Conservation (phyloP, 2,888 invertebrate genomes). For the Machimus atricapillus region DNA sequence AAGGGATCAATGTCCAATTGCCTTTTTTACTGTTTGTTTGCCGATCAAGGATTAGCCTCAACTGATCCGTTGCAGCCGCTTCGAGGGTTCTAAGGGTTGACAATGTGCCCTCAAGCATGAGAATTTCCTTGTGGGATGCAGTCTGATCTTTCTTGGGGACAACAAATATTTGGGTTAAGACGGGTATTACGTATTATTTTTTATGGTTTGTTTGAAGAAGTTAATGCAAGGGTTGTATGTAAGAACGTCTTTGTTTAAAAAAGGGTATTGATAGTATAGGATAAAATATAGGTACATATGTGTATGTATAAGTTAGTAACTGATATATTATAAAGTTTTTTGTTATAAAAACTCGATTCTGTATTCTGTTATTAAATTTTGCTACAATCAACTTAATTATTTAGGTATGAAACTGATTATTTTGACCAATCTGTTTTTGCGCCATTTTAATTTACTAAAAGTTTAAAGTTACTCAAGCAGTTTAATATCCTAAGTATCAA, state of each 20-base stretch:
- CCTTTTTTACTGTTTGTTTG: conserved; percentile 5
- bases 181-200: background rate
- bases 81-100: background rate
- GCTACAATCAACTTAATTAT: no score
- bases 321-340: no score
- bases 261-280: background rate
- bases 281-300: background rate
- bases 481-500: no score
- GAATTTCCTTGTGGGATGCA: background rate
- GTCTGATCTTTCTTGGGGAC: background rate
- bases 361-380: no score
- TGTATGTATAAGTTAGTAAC: no score
- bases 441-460: no score
- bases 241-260: background rate
- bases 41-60: background rate
- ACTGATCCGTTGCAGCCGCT: background rate
- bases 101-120: background rate
- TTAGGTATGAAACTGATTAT: no score
- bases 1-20: conserved; percentile 1
- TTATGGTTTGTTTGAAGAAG: background rate
- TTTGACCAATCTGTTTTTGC: no score
- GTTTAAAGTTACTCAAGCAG: no score
- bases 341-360: no score
- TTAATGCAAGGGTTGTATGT: background rate
- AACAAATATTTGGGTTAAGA: background rate